Evolutionary conservation across 2,888 invertebrate genomes (phyloP).

Genomic region (Neuroscelio doddi): DNA sequence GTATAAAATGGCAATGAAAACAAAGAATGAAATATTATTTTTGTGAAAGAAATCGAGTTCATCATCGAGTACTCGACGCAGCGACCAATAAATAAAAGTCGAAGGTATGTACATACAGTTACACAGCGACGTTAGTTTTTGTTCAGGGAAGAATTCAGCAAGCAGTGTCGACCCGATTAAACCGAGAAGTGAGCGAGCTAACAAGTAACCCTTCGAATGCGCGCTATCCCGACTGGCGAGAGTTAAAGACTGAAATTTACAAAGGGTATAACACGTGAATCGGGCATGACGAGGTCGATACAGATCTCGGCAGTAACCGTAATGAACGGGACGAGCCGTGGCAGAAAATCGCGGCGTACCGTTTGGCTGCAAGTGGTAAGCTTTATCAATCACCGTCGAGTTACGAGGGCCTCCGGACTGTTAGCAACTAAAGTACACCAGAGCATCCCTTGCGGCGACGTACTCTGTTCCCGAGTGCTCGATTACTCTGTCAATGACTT

Average conservation of each 20-base stretch:
- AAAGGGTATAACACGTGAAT: constrained; percentile 4
- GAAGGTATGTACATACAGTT: too few species aligned
- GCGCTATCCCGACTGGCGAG: not conserved
- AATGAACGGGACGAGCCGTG: constrained; percentile 13
- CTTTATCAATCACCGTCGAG: constrained; percentile 21
- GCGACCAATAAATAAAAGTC: too few species aligned
- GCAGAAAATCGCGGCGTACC: constrained; percentile 14
- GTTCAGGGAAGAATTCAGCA: not conserved
- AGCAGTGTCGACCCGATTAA: constrained; percentile 1
- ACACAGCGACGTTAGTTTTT: too few species aligned
- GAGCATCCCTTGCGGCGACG: constrained; percentile 7
- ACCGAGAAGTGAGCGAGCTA: not conserved
- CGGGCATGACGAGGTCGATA: constrained; percentile 4
- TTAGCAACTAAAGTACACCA: constrained; percentile 1
- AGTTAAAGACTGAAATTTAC: constrained; percentile 5
- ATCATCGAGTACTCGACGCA: too few species aligned
- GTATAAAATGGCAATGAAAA: too few species aligned
- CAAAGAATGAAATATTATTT: too few species aligned
- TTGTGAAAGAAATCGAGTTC: too few species aligned
- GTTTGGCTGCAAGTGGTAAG: constrained; percentile 15
- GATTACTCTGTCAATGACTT: constrained; percentile 26
- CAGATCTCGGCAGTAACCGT: constrained; percentile 6
- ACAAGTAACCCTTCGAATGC: constrained; percentile 3
- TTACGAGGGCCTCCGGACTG: constrained; percentile 11
- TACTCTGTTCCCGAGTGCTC: not conserved